Percentiles rank a stretch among this genome's conserved stretches.
Evolutionary conservation across 2,113 vertebrate genomes (phyloP).

Genomic region (Megaceryle torquata): DNA sequence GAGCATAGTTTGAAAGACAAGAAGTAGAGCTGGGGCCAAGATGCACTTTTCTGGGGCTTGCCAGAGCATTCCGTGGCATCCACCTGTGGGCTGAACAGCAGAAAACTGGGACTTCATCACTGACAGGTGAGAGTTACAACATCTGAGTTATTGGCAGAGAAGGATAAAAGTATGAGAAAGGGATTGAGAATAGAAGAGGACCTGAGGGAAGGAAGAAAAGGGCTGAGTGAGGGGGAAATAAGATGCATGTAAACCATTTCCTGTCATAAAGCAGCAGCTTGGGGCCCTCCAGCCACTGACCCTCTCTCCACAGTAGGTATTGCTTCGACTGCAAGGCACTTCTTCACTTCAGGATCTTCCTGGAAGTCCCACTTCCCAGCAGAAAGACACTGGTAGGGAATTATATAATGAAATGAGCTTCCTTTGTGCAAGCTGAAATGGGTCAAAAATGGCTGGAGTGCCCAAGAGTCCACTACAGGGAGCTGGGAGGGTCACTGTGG

Average conservation of each 20-base stretch:
- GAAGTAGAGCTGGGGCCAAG: neutral
- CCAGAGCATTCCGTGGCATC: too few species aligned
- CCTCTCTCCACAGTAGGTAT: neutral
- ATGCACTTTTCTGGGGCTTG: neutral
- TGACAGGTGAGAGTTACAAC: neutral
- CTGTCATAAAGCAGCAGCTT: neutral
- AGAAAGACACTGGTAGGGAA: neutral
- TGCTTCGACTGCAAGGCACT: neutral
- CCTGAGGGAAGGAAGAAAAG: neutral
- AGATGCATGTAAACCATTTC: neutral
- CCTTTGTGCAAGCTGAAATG: neutral
- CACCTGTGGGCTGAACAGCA: accelerated
- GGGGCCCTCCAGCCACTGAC: neutral
- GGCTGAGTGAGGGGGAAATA: neutral
- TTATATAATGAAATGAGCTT: neutral
- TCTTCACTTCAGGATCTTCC: neutral
- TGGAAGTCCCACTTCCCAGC: neutral
- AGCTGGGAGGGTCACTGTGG: neutral
- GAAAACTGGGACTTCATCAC: neutral
- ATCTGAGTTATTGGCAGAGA: neutral
- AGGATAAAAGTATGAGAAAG: neutral
- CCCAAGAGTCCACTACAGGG: neutral
- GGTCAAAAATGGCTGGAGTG: neutral
- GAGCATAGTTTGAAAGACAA: neutral
- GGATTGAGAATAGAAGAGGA: neutral